Conservation (phyloP, 2,797 vertebrate species). For the Sebastes cheni region DNA sequence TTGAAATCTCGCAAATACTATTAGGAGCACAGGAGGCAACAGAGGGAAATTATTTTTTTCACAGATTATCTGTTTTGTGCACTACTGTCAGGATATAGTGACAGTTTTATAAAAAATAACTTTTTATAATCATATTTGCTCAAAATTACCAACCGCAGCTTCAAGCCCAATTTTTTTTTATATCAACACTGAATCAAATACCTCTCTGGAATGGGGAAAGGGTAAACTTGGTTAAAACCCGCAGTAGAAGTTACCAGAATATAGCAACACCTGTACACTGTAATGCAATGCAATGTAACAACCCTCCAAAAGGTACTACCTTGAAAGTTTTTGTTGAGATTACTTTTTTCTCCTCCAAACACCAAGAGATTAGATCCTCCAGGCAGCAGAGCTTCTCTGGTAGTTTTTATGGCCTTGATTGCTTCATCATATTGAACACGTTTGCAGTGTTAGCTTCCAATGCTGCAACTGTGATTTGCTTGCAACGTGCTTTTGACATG, state of each 20-base stretch:
- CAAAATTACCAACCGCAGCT: neutral
- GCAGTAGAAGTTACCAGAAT: neutral
- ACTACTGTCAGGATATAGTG: no score
- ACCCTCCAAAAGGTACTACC: neutral
- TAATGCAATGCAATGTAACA: neutral
- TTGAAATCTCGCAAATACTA: no score
- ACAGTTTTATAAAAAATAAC: no score
- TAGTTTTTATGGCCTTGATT: conserved; percentile 15
- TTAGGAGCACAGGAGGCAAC: no score
- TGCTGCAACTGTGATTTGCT: neutral
- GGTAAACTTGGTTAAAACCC: neutral
- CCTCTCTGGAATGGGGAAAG: neutral
- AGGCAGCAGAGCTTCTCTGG: conserved; percentile 16
- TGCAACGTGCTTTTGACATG: neutral
- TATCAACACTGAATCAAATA: no score
- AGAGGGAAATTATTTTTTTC: no score
- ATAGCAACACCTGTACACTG: neutral
- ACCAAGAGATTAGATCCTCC: conserved; percentile 13
- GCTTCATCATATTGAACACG: conserved; percentile 3
- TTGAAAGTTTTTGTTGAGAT: conserved; percentile 25
- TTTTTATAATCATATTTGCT: neutral
- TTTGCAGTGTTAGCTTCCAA: neutral
- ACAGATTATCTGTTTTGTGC: no score
- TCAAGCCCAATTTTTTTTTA: no score
- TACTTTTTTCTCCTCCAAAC: conserved; percentile 14